These are phyloP conservation scores for Arctopsyche grandis DNA, from an alignment of 1,140 invertebrate species.

Conservation along the genomic window DNA sequence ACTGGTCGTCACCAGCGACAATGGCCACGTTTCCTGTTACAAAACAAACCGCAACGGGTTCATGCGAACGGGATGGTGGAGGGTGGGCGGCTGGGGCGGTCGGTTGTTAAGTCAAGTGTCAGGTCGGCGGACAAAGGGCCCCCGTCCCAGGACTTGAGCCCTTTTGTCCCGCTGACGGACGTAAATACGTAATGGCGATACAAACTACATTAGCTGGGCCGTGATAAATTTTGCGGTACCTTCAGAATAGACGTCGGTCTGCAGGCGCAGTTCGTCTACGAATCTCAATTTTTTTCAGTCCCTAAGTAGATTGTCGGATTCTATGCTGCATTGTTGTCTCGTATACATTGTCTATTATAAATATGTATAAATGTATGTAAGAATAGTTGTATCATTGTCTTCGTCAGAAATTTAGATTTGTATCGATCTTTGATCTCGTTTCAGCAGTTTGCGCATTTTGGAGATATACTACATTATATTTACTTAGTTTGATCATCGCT, in stretches of 20 bases:
- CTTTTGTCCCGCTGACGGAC: slow-evolving; percentile 33
- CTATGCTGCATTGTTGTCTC: no score
- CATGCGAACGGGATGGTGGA: background rate
- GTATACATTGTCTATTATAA: no score
- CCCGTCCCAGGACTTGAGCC: background rate
- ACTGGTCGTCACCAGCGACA: slow-evolving; percentile 2
- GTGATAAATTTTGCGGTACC: slow-evolving; percentile 50
- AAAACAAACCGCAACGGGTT: slow-evolving; percentile 31
- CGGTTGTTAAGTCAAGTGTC: slow-evolving; percentile 38
- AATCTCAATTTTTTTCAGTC: background rate
- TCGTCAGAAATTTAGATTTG: no score
- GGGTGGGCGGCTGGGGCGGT: background rate
- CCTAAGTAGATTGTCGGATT: no score
- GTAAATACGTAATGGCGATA: slow-evolving; percentile 49
- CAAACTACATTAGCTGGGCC: slow-evolving; percentile 48
- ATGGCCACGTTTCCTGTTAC: slow-evolving; percentile 38
- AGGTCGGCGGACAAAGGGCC: slow-evolving; percentile 21
- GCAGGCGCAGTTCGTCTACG: background rate
- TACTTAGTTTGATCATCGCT: no score
- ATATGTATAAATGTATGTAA: no score
- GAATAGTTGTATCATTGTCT: no score
- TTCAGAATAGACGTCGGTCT: slow-evolving; percentile 31
- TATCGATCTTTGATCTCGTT: no score
- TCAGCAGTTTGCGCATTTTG: no score
- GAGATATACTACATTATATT: no score